Conservation (phyloP, 2,113 vertebrate species). For the Ailurus styani region DNA sequence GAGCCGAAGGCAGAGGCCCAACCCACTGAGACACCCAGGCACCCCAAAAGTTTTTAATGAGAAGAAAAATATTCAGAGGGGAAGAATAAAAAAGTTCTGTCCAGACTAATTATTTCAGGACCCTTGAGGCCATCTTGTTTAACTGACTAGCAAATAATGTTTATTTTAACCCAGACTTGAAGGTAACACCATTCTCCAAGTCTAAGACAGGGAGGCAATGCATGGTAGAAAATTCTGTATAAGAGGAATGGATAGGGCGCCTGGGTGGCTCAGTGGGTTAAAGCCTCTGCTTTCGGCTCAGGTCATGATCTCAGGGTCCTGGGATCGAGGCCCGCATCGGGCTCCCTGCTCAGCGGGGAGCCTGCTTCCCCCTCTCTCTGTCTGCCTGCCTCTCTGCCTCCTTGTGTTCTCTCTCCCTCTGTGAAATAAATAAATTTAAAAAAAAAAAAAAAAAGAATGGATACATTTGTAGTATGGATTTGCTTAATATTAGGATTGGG, state of each 20-base stretch:
- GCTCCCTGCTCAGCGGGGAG: too few relatives aligned
- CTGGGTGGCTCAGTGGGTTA: too few relatives aligned
- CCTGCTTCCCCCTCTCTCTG: too few relatives aligned
- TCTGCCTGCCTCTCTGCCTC: too few relatives aligned
- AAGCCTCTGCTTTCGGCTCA: too few relatives aligned
- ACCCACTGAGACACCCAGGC: too few relatives aligned
- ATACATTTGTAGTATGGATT: background rate
- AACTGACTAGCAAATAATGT: background rate
- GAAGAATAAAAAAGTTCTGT: background rate
- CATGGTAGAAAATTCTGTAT: background rate
- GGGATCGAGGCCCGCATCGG: too few relatives aligned
- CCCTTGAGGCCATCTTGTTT: background rate
- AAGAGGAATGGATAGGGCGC: background rate
- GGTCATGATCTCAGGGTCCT: too few relatives aligned
- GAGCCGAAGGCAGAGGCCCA: too few relatives aligned
- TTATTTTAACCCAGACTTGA: background rate
- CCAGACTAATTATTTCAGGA: background rate
- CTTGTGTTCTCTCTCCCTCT: too few relatives aligned
- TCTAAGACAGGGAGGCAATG: background rate
- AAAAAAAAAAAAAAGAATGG: too few relatives aligned
- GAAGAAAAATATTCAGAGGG: background rate
- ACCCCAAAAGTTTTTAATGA: background rate
- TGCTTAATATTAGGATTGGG: background rate
- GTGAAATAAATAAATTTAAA: too few relatives aligned
- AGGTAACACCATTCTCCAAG: background rate